Conservation (phyloP, 1,140 invertebrate genomes). For the Drosophila azteca region DNA sequence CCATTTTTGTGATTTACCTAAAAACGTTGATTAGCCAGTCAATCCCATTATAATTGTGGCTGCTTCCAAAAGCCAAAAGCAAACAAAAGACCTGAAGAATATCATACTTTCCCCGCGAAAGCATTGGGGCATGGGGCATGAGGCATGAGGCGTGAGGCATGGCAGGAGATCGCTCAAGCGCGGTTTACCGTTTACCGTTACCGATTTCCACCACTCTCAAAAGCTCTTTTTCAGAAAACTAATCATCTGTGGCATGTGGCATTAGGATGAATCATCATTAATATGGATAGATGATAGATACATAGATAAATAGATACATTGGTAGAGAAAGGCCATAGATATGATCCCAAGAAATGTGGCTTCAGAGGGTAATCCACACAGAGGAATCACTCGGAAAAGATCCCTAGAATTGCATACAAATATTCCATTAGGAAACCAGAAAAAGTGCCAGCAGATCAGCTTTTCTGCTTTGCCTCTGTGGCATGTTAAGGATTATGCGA, state of each 20-base stretch:
- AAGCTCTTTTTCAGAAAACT: slow-evolving; percentile 35
- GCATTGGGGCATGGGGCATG: slow-evolving; percentile 41
- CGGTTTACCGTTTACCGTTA: slow-evolving; percentile 46
- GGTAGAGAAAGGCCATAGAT: too few relatives aligned
- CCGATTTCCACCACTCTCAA: slow-evolving; percentile 29
- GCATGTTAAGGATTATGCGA: too few relatives aligned
- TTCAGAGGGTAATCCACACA: too few relatives aligned
- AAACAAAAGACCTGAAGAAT: slow-evolving; percentile 45
- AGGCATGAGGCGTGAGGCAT: not conserved
- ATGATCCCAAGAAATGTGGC: too few relatives aligned
- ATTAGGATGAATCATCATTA: slow-evolving; percentile 27
- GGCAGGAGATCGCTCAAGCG: slow-evolving; percentile 55
- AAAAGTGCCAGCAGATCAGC: too few relatives aligned
- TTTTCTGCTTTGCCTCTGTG: too few relatives aligned
- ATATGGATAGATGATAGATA: not conserved
- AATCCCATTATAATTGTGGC: slow-evolving; percentile 70
- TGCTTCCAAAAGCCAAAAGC: slow-evolving; percentile 62
- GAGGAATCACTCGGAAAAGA: too few relatives aligned
- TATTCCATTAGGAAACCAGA: too few relatives aligned
- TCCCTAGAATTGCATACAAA: too few relatives aligned
- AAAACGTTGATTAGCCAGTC: slow-evolving; percentile 75
- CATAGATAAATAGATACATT: too few relatives aligned
- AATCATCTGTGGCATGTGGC: slow-evolving; percentile 34
- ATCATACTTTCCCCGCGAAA: slow-evolving; percentile 49
- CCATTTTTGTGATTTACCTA: slow-evolving; percentile 69